These are phyloP conservation scores for Rhinella marina DNA, from an alignment of 2,797 vertebrate species.

Conservation along the genomic window DNA sequence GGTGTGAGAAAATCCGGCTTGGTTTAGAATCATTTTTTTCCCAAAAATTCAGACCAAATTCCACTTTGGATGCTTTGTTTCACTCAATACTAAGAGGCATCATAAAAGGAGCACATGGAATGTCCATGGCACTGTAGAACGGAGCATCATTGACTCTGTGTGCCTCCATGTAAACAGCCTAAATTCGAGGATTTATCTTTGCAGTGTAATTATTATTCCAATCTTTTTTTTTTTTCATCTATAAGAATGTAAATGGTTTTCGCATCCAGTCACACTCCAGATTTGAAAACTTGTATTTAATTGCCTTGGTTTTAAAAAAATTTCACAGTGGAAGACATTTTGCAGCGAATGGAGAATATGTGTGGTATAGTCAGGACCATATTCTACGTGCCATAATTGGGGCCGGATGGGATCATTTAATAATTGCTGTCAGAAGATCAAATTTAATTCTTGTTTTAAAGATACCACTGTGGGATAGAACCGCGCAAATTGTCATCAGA, in stretches of 20 bases:
- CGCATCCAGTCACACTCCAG: slow-evolving; percentile 58
- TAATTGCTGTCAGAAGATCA: slow-evolving; percentile 99
- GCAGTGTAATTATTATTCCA: not conserved
- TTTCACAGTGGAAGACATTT: slow-evolving; percentile 70
- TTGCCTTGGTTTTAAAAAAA: slow-evolving; percentile 67
- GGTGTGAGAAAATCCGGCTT: too few species aligned
- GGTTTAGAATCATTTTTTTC: too few species aligned
- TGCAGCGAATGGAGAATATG: slow-evolving; percentile 67
- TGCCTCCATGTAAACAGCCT: not conserved
- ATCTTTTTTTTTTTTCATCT: not conserved
- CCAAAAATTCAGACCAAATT: too few species aligned
- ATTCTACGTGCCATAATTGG: slow-evolving; percentile 93
- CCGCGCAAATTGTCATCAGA: slow-evolving; percentile 99
- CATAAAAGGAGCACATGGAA: too few species aligned
- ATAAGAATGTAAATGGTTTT: not conserved
- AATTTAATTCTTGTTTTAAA: slow-evolving; percentile 98
- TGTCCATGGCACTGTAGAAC: too few species aligned
- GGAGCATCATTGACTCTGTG: too few species aligned
- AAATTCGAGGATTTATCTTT: not conserved
- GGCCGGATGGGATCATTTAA: slow-evolving; percentile 98
- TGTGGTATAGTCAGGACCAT: slow-evolving; percentile 78
- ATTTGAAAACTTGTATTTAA: slow-evolving; percentile 61
- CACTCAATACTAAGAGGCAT: too few species aligned
- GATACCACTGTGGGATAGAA: slow-evolving; percentile 95
- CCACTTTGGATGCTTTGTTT: too few species aligned